phyloP scores from a whole-genome alignment of 2,113 vertebrate species.

The Zosterops borbonicus region DNA sequence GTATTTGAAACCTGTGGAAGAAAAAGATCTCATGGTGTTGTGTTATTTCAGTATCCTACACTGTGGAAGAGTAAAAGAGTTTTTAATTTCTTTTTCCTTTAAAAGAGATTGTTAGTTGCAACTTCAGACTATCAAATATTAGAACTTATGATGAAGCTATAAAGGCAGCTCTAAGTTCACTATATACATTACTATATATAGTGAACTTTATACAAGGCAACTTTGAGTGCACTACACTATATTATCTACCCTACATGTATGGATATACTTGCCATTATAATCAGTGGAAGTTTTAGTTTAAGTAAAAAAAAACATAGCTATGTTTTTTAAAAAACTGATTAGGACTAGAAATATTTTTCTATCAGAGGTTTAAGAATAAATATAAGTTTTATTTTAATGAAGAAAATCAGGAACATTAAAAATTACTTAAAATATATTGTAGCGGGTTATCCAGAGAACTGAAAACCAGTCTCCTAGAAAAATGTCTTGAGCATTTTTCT shows the following conservation, averaged over 20 bases:
- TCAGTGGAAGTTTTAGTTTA: neutral
- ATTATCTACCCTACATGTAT: neutral
- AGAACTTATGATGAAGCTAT: neutral
- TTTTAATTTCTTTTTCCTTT: neutral
- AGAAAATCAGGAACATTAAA: neutral
- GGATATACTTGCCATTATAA: neutral
- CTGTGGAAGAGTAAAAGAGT: rapidly evolving
- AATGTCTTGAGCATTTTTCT: neutral
- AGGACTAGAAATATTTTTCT: neutral
- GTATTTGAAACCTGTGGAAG: neutral
- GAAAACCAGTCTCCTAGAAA: neutral
- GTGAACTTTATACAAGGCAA: neutral
- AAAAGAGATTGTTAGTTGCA: neutral
- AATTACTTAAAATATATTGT: neutral
- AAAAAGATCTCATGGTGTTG: neutral
- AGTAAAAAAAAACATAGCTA: neutral
- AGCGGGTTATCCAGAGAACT: neutral
- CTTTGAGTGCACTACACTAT: neutral
- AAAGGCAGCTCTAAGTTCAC: neutral
- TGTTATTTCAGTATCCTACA: neutral
- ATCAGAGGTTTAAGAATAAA: neutral
- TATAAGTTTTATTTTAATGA: neutral
- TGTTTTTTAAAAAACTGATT: neutral
- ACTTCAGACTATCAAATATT: neutral
- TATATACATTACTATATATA: neutral